Base-by-base conservation (phyloP, 2,888 invertebrate species). In the Plemyria rubiginata region DNA sequence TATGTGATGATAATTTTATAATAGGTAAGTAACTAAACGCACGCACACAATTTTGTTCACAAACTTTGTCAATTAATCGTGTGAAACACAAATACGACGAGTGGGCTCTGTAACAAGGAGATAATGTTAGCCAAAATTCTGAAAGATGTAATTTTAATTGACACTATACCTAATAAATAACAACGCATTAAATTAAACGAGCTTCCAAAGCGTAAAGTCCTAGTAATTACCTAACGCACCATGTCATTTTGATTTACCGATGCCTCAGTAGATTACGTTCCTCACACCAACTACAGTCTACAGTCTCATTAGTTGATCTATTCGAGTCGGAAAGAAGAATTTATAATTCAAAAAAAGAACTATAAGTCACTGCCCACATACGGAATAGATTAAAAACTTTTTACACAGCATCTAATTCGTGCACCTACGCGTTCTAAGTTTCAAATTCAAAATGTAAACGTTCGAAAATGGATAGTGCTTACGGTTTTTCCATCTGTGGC, bases 321-420 rank as follows among this genome's bases (percentile, higher is more conserved):
- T 84, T 81, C 72, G 75, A 78, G 70, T 76, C 75, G 72, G 77
- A 80, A 81, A 82, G 81, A 79, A 74, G 84, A 84, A 87, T 86
- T 81, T 85, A 82, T 82, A 77, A 75, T 75, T 85, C 76, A 84
- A 60, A 79, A 80, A 84, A 85, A 81, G 79, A 78, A 75, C 80
- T 74, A 90, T 91, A 90, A 86, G 81, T 92, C 86, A 87, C 85
- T 82, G 71, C 91, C 92, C 87, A 84, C 86, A 83, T 80, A 77
- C 78, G 76, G 75, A 82, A 82, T 82, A 79, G 88, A 88, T 88
- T 88, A 85, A 84, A 87, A 88, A 88, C 87, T 88, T 85, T 84
- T 84, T 84, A 87, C 76, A 84, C 76, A 83, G 76, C 82, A 68
- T 73, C 74, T 84, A 87, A 86, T 87, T 89, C 87, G 74, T 74